These are phyloP conservation scores for Trichechus manatus DNA, from an alignment of 2,113 vertebrate genomes.

Conservation along the genomic window DNA sequence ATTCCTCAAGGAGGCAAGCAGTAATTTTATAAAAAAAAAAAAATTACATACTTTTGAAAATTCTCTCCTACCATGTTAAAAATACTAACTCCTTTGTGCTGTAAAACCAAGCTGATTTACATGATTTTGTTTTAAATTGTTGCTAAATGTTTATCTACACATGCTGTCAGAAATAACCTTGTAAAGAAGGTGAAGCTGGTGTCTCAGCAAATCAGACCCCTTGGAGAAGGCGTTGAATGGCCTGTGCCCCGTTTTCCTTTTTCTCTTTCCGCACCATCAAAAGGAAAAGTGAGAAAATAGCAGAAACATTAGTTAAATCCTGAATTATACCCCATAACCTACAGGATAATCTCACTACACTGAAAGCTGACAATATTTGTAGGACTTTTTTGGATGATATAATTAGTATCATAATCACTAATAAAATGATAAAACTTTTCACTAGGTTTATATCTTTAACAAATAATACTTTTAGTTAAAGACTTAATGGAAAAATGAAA, in stretches of 20 bases:
- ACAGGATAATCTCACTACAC: conserved; percentile 91
- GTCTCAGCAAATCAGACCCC: conserved; percentile 95
- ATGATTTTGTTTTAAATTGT: conserved; percentile 86
- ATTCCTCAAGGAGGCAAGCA: conserved; percentile 78
- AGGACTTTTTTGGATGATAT: conserved; percentile 78
- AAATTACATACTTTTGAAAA: conserved; percentile 69
- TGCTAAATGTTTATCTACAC: conserved; percentile 95
- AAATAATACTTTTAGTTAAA: conserved; percentile 84
- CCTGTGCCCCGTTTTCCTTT: conserved; percentile 94
- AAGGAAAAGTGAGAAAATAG: conserved; percentile 97
- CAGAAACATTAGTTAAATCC: conserved; percentile 95
- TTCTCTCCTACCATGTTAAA: conserved; percentile 71
- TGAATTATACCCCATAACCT: conserved; percentile 86
- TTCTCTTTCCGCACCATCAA: conserved; percentile 95
- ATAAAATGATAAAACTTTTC: conserved; percentile 66
- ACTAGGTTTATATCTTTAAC: conserved; percentile 81
- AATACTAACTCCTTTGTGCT: conserved; percentile 79
- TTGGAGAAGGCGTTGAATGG: conserved; percentile 93
- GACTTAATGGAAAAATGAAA: conserved; percentile 84
- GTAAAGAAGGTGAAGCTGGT: conserved; percentile 94
- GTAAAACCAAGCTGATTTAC: conserved; percentile 83
- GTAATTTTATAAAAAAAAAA: conserved; percentile 68
- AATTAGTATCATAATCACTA: conserved; percentile 84
- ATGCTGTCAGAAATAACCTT: conserved; percentile 97
- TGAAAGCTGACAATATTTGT: conserved; percentile 88